phyloP scores from a whole-genome alignment of 2,113 vertebrate genomes.

The Coryphaenoides rupestris region DNA sequence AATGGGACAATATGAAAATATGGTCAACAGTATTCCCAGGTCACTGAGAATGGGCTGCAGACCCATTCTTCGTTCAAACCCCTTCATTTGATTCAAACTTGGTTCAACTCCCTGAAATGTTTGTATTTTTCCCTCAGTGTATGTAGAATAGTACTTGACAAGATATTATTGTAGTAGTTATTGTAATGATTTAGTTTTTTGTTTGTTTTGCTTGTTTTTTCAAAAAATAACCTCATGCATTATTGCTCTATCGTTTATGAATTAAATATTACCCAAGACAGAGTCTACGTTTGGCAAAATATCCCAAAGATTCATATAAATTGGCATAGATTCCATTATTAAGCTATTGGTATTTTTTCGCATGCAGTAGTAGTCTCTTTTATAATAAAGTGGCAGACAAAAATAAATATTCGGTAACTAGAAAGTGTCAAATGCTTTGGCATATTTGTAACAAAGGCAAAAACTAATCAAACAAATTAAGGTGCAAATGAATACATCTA shows the following conservation, averaged over 20 bases:
- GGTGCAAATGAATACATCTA: slow-evolving; percentile 68
- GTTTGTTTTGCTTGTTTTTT: slow-evolving; percentile 36
- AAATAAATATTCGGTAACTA: slow-evolving; percentile 58
- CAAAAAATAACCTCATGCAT: slow-evolving; percentile 81
- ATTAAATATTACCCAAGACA: slow-evolving; percentile 77
- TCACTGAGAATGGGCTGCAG: too few species aligned
- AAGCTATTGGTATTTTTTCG: slow-evolving; percentile 58
- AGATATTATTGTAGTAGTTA: slow-evolving; percentile 68
- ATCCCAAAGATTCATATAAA: slow-evolving; percentile 75
- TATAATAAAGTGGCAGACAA: slow-evolving; percentile 67
- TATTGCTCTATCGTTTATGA: slow-evolving; percentile 78
- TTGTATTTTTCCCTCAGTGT: slow-evolving; percentile 58
- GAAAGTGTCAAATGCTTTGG: slow-evolving; percentile 89
- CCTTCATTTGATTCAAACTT: too few species aligned
- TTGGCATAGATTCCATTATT: slow-evolving; percentile 82
- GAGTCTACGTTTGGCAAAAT: slow-evolving; percentile 71
- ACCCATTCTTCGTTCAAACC: too few species aligned
- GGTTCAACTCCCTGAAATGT: slow-evolving; percentile 73
- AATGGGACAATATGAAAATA: too few species aligned
- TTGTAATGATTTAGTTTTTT: slow-evolving; percentile 36
- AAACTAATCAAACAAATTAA: slow-evolving; percentile 62
- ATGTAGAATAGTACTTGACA: slow-evolving; percentile 69
- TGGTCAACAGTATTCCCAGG: too few species aligned
- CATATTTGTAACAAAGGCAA: slow-evolving; percentile 79
- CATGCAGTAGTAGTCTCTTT: slow-evolving; percentile 72